Evolutionary conservation across 1,140 invertebrate species (phyloP).

Genomic region (Spodoptera frugiperda): DNA sequence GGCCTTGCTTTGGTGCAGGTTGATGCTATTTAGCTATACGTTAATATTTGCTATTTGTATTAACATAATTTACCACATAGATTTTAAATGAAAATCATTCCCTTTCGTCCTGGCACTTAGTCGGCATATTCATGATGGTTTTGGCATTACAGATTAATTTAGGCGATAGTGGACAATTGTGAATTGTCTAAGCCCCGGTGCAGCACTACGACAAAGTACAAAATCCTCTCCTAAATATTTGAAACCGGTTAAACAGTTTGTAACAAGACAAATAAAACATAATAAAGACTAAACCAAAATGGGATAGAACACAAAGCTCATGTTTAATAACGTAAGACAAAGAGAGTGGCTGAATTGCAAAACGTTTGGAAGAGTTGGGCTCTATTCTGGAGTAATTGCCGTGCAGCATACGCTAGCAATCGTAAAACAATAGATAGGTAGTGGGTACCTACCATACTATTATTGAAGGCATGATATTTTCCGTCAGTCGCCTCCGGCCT

Average conservation of each 20-base stretch:
- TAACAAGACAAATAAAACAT: conserved; percentile 6
- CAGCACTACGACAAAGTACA: too few relatives aligned
- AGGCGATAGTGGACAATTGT: too few relatives aligned
- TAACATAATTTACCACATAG: too few relatives aligned
- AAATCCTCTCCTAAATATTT: too few relatives aligned
- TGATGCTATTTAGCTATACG: too few relatives aligned
- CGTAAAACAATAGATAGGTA: conserved; percentile 30
- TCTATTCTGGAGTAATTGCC: conserved; percentile 36
- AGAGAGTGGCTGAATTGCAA: conserved; percentile 27
- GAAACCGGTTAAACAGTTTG: background rate
- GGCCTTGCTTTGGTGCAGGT: background rate
- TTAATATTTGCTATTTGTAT: too few relatives aligned
- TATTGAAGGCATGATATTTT: conserved; percentile 60
- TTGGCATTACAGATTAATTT: too few relatives aligned
- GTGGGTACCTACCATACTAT: conserved; percentile 41
- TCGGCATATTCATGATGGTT: too few relatives aligned
- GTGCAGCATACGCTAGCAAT: conserved; percentile 5
- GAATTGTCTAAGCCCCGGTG: too few relatives aligned
- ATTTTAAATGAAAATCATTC: too few relatives aligned
- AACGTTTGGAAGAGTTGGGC: conserved; percentile 1
- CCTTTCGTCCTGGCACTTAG: too few relatives aligned
- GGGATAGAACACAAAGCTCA: conserved; percentile 3
- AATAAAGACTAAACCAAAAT: background rate
- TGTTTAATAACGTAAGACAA: conserved; percentile 30
- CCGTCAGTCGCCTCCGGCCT: conserved; percentile 59